phyloP scores from a whole-genome alignment of 2,797 vertebrate species.

The Phrynocephalus guinanensis region DNA sequence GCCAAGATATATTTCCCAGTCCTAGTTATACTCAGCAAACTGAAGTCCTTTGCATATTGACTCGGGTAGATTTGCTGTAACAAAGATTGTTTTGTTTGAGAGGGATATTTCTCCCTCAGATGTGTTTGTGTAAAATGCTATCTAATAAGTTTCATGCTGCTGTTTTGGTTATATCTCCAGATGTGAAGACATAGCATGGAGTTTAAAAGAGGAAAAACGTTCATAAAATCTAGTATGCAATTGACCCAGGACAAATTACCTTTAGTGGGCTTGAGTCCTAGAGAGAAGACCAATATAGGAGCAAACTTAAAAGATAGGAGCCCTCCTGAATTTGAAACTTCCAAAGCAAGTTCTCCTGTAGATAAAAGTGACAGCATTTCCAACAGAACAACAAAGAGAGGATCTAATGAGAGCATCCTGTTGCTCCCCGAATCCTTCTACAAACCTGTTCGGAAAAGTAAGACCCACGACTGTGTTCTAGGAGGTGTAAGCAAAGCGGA shows the following conservation, averaged over 20 bases:
- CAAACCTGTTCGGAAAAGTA: constrained; percentile 81
- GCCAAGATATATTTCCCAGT: neutral
- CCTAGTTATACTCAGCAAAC: neutral
- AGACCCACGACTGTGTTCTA: constrained; percentile 78
- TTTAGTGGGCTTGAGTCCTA: constrained; percentile 21
- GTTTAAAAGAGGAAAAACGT: constrained; percentile 81
- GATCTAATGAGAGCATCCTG: constrained; percentile 46
- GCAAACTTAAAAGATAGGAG: constrained; percentile 65
- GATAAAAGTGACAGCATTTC: constrained; percentile 67
- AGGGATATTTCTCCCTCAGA: neutral
- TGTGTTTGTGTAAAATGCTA: neutral
- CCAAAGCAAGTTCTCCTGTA: constrained; percentile 51
- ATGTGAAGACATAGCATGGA: constrained; percentile 74
- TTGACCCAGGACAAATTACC: constrained; percentile 72
- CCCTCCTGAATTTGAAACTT: constrained; percentile 45
- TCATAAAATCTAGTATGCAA: constrained; percentile 80
- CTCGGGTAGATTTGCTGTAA: neutral
- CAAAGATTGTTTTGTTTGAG: neutral
- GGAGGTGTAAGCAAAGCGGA: constrained; percentile 63
- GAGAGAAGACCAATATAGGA: constrained; percentile 48
- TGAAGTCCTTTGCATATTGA: neutral
- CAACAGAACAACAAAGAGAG: constrained; percentile 54
- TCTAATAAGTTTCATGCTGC: constrained; percentile 38
- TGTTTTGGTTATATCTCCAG: constrained; percentile 65
- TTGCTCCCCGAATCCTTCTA: constrained; percentile 64